Conservation (phyloP, 2,797 vertebrate species). For the Poecilia picta region DNA sequence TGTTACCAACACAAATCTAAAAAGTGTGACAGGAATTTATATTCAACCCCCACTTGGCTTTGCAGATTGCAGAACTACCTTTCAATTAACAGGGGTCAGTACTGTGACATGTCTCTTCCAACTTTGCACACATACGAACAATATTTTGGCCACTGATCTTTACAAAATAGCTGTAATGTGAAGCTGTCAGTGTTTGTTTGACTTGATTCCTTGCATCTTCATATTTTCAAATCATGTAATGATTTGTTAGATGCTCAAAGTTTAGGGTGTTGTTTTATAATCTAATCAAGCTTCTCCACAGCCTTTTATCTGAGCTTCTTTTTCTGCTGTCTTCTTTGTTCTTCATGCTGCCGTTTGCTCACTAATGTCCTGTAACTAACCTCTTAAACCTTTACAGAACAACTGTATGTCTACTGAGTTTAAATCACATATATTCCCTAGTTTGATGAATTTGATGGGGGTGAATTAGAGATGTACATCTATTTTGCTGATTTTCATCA, state of each 20-base stretch:
- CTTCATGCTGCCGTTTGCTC: not conserved
- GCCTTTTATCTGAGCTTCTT: not conserved
- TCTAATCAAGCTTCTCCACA: not conserved
- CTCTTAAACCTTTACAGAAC: not conserved
- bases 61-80: not conserved
- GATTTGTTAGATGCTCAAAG: not conserved
- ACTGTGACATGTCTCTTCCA: not conserved
- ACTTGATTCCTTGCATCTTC: not conserved
- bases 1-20: not conserved
- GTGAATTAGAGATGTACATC: not conserved
- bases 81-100: not conserved
- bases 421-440: not conserved
- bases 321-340: not conserved
- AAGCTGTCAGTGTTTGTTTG: not conserved
- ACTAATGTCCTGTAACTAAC: not conserved
- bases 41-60: not conserved
- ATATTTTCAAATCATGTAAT: not conserved
- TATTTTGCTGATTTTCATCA: not conserved
- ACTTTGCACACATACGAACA: not conserved
- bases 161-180: not conserved
- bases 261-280: not conserved
- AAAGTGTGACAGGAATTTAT: constrained; percentile 12
- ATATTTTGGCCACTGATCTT: not conserved
- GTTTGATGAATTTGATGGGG: no score
- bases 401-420: not conserved